These are phyloP conservation scores for Lepidonotus clava DNA, from an alignment of 2,888 invertebrate genomes.

Conservation along the genomic window DNA sequence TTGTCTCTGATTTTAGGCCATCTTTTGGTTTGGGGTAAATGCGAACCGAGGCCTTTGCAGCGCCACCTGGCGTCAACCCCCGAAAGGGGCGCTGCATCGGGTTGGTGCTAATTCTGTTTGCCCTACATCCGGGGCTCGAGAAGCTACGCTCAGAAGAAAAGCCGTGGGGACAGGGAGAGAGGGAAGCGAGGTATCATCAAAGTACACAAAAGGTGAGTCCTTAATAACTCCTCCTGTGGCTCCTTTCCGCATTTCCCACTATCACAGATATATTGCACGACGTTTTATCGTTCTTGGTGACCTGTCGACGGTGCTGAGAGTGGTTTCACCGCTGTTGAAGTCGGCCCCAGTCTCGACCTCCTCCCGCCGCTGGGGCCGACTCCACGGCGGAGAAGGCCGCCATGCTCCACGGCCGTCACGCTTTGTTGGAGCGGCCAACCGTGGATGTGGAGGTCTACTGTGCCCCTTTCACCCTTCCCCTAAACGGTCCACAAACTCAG, in stretches of 20 bases:
- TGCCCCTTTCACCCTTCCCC: background rate
- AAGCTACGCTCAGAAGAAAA: background rate
- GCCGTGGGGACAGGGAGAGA: background rate
- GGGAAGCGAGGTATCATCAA: slow-evolving; percentile 44
- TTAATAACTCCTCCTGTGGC: background rate
- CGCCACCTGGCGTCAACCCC: no score
- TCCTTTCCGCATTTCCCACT: background rate
- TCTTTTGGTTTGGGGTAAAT: no score
- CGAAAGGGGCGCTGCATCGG: no score
- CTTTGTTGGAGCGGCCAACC: slow-evolving; percentile 17
- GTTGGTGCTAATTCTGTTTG: no score
- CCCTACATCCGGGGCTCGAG: slow-evolving; percentile 30
- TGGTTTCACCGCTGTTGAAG: background rate
- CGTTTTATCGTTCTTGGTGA: background rate
- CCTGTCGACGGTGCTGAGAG: background rate
- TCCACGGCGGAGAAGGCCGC: slow-evolving; percentile 21
- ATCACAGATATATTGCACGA: background rate
- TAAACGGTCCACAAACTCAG: background rate
- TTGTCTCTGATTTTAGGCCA: no score
- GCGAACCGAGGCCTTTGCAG: no score
- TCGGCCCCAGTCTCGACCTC: background rate
- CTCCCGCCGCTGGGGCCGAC: slow-evolving; percentile 21
- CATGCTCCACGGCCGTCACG: slow-evolving; percentile 35
- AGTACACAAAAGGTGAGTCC: slow-evolving; percentile 45
- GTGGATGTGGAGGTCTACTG: background rate